Percentiles rank a stretch among this genome's conserved stretches.
Conservation (phyloP, 1,140 invertebrate genomes). For the Glomeris maerens region DNA sequence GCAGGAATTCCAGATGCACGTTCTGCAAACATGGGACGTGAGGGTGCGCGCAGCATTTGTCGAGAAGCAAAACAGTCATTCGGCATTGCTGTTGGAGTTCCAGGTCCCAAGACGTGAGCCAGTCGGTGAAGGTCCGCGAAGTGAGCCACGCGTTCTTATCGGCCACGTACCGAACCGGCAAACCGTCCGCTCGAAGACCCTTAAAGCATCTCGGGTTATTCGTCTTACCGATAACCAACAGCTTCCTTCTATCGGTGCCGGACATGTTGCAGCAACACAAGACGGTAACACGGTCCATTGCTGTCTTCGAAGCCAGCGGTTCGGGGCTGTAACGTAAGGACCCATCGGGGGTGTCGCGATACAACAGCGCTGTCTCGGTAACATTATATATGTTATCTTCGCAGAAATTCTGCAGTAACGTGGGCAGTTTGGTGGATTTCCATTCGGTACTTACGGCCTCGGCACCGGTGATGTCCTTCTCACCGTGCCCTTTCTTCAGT, state of each 20-base stretch:
- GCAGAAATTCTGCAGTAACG: constrained; percentile 4
- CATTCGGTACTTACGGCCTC: too few relatives aligned
- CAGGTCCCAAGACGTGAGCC: constrained; percentile 16
- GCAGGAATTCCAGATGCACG: constrained; percentile 18
- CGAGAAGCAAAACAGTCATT: constrained; percentile 20
- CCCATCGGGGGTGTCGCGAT: constrained; percentile 7
- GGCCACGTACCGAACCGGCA: constrained; percentile 17
- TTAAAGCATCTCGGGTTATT: constrained; percentile 8
- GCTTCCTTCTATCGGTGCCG: constrained; percentile 3
- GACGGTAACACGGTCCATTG: constrained; percentile 7
- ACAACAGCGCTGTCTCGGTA: constrained; percentile 8
- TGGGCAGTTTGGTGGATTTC: constrained; percentile 4
- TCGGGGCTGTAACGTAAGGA: constrained; percentile 2
- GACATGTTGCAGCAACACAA: constrained; percentile 12
- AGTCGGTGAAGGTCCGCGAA: constrained; percentile 19
- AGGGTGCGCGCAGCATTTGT: constrained; percentile 20
- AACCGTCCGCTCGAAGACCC: constrained; percentile 9
- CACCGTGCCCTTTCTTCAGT: constrained; percentile 13
- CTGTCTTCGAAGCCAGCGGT: not conserved
- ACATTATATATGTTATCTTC: constrained; percentile 13
- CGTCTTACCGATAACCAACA: constrained; percentile 9
- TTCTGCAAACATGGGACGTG: constrained; percentile 11
- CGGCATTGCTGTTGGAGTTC: constrained; percentile 10
- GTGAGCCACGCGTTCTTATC: constrained; percentile 22
- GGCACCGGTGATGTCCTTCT: constrained; percentile 7